A percentile compares a stretch with the other conserved stretches of the same genome.
Evolutionary conservation across 2,113 vertebrate species (phyloP).

Genomic region (Gymnarchus niloticus): DNA sequence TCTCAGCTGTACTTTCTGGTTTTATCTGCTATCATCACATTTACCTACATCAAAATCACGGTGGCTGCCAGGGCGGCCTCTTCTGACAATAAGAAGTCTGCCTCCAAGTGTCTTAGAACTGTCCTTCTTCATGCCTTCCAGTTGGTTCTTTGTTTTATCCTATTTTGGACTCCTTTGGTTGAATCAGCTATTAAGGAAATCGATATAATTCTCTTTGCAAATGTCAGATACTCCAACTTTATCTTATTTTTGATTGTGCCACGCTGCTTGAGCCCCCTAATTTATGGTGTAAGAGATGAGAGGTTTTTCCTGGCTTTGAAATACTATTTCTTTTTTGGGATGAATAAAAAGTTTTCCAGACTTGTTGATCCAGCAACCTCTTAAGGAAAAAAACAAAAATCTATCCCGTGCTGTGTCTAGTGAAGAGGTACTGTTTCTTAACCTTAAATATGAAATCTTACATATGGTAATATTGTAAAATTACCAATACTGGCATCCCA

Average conservation of each 20-base stretch:
- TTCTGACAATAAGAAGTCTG: slow-evolving; percentile 35
- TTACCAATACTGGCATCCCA: too few relatives aligned
- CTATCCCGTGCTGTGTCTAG: too few relatives aligned
- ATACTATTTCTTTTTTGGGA: slow-evolving; percentile 6
- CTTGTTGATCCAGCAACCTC: background rate
- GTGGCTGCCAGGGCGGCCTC: slow-evolving; percentile 42
- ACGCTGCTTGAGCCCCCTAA: slow-evolving; percentile 22
- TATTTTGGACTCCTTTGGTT: slow-evolving; percentile 45
- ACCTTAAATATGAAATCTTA: too few relatives aligned
- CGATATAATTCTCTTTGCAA: background rate
- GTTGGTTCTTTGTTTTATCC: slow-evolving; percentile 47
- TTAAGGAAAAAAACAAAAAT: too few relatives aligned
- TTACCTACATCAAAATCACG: slow-evolving; percentile 46
- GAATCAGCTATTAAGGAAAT: slow-evolving; percentile 28
- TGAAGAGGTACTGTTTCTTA: too few relatives aligned
- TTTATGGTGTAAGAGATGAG: slow-evolving; percentile 26
- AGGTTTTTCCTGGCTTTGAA: slow-evolving; percentile 21
- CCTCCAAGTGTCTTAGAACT: slow-evolving; percentile 46
- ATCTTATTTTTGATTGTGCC: slow-evolving; percentile 19
- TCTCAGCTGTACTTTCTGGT: slow-evolving; percentile 42
- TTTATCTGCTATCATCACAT: slow-evolving; percentile 40
- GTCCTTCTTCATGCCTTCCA: slow-evolving; percentile 51
- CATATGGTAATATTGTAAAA: too few relatives aligned
- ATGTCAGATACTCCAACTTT: slow-evolving; percentile 19
- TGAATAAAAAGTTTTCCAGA: background rate